phyloP scores from a whole-genome alignment of 2,888 invertebrate species.

The Aphidius colemani region DNA sequence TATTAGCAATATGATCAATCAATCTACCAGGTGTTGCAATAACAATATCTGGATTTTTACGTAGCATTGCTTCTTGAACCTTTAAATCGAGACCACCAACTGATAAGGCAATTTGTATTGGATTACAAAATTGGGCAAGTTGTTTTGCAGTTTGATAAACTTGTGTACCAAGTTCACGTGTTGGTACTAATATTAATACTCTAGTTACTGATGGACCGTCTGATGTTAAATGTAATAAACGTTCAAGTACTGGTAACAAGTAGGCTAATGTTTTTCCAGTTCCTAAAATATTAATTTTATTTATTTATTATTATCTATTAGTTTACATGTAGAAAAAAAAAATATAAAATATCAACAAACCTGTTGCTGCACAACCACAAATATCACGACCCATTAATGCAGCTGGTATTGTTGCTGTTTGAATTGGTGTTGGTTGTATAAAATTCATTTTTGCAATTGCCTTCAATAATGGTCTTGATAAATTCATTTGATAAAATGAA shows the following conservation, averaged over 20 bases:
- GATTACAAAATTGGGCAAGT: conserved; percentile 79
- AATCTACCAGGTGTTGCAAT: conserved; percentile 98
- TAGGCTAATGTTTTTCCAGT: conserved; percentile 98
- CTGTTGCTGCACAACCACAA: conserved; percentile 98
- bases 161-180: conserved; percentile 96
- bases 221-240: conserved; percentile 84
- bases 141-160: conserved; percentile 94
- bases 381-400: conserved; percentile 91
- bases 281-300: conserved; percentile 52
- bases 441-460: conserved; percentile 88
- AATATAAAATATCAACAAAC: no score
- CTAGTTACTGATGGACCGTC: conserved; percentile 73
- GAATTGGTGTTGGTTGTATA: conserved; percentile 95
- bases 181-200: conserved; percentile 94
- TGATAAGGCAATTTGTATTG: conserved; percentile 79
- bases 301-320: no score
- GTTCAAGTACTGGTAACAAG: conserved; percentile 95
- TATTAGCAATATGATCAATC: conserved; percentile 95
- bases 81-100: conserved; percentile 89
- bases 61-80: conserved; percentile 75
- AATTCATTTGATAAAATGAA: conserved; percentile 93
- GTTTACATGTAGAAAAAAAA: no score
- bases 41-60: conserved; percentile 93
- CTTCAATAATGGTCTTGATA: conserved; percentile 87
- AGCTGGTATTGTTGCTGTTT: conserved; percentile 92